Evolutionary conservation across 2,113 vertebrate species (phyloP).

Genomic region (Leucosticte australis): DNA sequence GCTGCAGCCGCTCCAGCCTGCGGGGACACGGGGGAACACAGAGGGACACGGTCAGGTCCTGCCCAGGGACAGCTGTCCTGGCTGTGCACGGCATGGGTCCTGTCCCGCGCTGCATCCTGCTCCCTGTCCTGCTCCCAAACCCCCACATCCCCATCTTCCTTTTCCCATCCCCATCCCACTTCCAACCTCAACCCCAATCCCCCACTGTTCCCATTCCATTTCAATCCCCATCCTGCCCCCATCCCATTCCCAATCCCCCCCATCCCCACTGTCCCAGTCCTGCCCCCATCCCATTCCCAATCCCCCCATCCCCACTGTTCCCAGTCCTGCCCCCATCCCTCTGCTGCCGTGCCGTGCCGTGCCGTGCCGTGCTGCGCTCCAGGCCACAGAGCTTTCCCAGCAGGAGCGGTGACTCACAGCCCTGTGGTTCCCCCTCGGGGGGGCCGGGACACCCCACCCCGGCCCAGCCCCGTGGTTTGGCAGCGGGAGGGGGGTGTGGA

Average conservation of each 20-base stretch:
- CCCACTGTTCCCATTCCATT: neutral
- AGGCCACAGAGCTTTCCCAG: neutral
- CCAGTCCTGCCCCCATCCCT: too few species aligned
- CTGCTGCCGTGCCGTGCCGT: neutral
- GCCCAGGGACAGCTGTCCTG: too few species aligned
- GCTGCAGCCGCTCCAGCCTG: conserved; percentile 91
- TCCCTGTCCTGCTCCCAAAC: too few species aligned
- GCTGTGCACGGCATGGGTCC: too few species aligned
- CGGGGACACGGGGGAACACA: neutral
- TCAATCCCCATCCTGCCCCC: neutral
- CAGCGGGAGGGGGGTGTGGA: neutral
- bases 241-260: too few species aligned
- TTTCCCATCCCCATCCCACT: too few species aligned
- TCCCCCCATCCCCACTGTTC: too few species aligned
- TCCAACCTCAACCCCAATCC: too few species aligned
- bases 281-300: too few species aligned
- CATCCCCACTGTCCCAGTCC: too few species aligned
- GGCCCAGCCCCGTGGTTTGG: neutral
- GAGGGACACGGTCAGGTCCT: neutral
- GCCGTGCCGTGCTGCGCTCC: neutral
- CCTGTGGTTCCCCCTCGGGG: neutral
- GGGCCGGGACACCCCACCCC: neutral
- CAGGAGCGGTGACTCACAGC: neutral
- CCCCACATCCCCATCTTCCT: too few species aligned
- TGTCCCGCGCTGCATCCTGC: neutral